Evolutionary conservation across 2,113 vertebrate species (phyloP), one percentile per base, ranked within the genome.

Genomic region (Phaethon lepturus): DNA sequence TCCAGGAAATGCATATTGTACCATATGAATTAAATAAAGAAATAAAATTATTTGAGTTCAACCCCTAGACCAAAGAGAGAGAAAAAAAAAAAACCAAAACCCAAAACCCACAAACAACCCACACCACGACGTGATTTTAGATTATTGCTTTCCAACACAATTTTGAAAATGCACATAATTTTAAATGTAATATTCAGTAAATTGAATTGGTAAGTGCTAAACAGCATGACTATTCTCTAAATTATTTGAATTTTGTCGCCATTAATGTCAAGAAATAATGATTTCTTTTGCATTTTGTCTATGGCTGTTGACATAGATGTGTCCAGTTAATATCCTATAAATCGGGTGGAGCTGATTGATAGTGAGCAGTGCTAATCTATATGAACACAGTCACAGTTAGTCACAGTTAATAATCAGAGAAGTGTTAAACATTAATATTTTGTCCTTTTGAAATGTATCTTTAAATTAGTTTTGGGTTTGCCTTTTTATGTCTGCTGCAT

Each of bases 281-380:
- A 86, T 92, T 76, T 83, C 2, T 80, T 86, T 89, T 84, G 55
- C 28, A 63, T 93, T 91, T 92, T 80, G 5, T 88, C 11, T 50
- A 9, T 62, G 33, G 33, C 20, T 96, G 59, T 74, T 96, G 63
- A 80, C 31, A 92, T 38, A 74, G 24, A 55, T 67, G 13, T 26
- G 10, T 49, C 31, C 64, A 67, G 55, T 77, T 91, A 95, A 58
- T 58, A 76, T 19, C 26, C 35, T 58, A 19, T 35, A 88, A 94
- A 86, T 42, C 0, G 0, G 0, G 10, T 63, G 22, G 94, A 50
- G 50, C 18, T 40, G 72, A 88, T 29, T 82, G 49, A 69, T 55
- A 44, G 17, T 31, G 18, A 68, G 16, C 0, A 2, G 7, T 24
- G 24, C 28, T 96, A 59, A 66, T 80, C 42, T 71, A 33, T 59